Evolutionary conservation across 2,797 vertebrate genomes (phyloP), one percentile per base, ranked within the genome.

Genomic region (Sebastes hubbsi): DNA sequence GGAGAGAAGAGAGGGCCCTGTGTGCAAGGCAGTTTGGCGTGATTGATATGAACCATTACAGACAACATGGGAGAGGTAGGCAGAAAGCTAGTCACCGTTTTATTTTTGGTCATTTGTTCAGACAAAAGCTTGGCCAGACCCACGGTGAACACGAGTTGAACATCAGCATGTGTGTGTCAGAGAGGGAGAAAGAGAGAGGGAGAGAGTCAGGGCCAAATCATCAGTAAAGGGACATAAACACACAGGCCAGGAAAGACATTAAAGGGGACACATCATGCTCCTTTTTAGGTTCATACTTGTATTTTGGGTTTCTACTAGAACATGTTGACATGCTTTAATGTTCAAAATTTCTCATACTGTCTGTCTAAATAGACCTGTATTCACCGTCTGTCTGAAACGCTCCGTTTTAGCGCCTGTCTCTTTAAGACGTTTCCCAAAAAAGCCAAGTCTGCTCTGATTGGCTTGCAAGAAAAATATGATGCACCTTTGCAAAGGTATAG

Each of bases 21-120:
- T 74, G 85, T 78, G 80, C 78, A 3, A 86, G 81, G 89, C 87
- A 87, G 87, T 90, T 94, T 91, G 88, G 73, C 61, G 88, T 93
- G 94, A 95, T 94, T 94, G 93, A 95, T 93, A 86, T 77, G 87
- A 91, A 91, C 90, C 83, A 92, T 95, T 95, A 94, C 85, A 83
- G 87, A 85, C 89, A 91, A 91, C 93, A 91, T 79, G 83, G 87
- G 81, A 89, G 87, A 91, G 86, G 82, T 76, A 82, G 84, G 87
- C 72, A 84, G 82, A 84, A 78, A 92, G 87, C 89, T 88, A 90
- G 90, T 90, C 83, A 82, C 85, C 20, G 72, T 89, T 91, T 90
- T 91, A 92, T 87, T 92, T 90, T 89, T 82, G 85, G 86, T 90
- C 89, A 90, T 94, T 92, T 92, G 87, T 90, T 86, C 76, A 85